Evolutionary conservation across 2,113 vertebrate species (phyloP), one percentile per base, ranked within the genome.

Genomic region (Barnardius zonarius): DNA sequence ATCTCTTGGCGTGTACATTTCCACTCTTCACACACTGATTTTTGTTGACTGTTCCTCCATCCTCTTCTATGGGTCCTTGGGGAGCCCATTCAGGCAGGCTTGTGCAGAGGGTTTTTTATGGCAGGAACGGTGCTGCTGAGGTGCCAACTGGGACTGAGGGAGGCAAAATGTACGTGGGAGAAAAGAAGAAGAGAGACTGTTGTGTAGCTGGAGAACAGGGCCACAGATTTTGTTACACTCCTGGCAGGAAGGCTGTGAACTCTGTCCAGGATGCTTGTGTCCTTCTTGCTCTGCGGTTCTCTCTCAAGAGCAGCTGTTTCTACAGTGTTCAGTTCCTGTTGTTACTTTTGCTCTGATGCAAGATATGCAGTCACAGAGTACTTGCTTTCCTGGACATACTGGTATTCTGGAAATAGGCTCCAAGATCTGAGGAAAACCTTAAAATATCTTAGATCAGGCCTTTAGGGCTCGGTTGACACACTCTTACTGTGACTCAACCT

Each of bases 1-100:
- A 2, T 46, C 25, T 73, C 1, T 1, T 18, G 30, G 43, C 23
- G 33, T 6, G 1, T 31, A 7, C 0, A 0, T 61, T 87, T 79
- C 43, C 35, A 28, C 31, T 54, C 46, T 54, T 70, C 18, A 31
- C 33, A 15, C 10, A 5, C 2, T 4, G 8, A 48, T 87, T 78
- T 78, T 28, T 49, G 31, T 13, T 54, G 51, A 18, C 2, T 2
- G 20, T 62, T 63, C n/a, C 25, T 86, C 30, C 20, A 43, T 23
- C 33, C 31, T 31, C 10, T 14, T 1, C 6, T 7, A 11, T 33
- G 51, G 39, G 39, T 43, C 48, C 35, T 37, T 20, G 11, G 11
- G 39, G 14, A 37, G 2, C 11, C 20, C 4, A 1, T 64, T 55
- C 20, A 48, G 39, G 17, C 22, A 79, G 25, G 16, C 13, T 55